These are phyloP conservation scores for Drosophila niveifrons DNA, from an alignment of 2,888 invertebrate genomes.

Conservation along the genomic window DNA sequence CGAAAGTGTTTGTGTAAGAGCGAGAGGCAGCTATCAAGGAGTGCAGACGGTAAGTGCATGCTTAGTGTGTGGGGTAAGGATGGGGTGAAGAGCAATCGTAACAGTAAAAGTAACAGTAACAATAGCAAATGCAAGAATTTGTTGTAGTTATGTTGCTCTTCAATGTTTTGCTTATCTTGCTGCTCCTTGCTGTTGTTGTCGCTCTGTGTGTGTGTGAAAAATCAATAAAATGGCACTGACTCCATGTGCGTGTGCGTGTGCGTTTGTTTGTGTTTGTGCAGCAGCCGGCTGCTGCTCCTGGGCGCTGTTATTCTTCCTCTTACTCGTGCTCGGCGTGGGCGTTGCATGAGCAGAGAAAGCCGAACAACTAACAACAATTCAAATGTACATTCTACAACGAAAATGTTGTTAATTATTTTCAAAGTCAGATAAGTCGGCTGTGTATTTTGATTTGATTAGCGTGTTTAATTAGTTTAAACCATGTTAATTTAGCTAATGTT, in stretches of 20 bases:
- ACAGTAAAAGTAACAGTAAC: slow-evolving; percentile 21
- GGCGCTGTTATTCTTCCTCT: background rate
- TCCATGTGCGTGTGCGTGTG: slow-evolving; percentile 1
- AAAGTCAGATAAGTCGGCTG: slow-evolving; percentile 6
- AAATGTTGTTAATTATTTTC: slow-evolving; percentile 18
- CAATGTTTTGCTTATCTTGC: slow-evolving; percentile 33
- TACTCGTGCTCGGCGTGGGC: slow-evolving; percentile 5
- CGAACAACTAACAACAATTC: slow-evolving; percentile 5
- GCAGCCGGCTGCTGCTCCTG: slow-evolving; percentile 56
- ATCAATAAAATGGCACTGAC: slow-evolving; percentile 47
- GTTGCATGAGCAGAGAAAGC: slow-evolving; percentile 3
- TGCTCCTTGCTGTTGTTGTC: slow-evolving; percentile 30
- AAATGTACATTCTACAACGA: background rate
- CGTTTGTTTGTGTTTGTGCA: slow-evolving; percentile 58
- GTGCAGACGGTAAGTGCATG: slow-evolving; percentile 49
- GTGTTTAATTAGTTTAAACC: slow-evolving; percentile 72
- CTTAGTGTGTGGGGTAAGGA: slow-evolving; percentile 1
- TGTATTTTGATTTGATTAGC: slow-evolving; percentile 37
- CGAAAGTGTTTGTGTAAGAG: background rate
- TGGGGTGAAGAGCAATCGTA: slow-evolving; percentile 3
- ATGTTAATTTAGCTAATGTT: slow-evolving; percentile 52
- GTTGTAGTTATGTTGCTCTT: slow-evolving; percentile 17
- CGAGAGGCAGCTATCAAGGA: slow-evolving; percentile 22
- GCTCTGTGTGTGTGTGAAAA: slow-evolving; percentile 55
- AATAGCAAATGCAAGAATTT: slow-evolving; percentile 16